phyloP scores from a whole-genome alignment of 2,797 vertebrate species.

The Sitta carolinensis region DNA sequence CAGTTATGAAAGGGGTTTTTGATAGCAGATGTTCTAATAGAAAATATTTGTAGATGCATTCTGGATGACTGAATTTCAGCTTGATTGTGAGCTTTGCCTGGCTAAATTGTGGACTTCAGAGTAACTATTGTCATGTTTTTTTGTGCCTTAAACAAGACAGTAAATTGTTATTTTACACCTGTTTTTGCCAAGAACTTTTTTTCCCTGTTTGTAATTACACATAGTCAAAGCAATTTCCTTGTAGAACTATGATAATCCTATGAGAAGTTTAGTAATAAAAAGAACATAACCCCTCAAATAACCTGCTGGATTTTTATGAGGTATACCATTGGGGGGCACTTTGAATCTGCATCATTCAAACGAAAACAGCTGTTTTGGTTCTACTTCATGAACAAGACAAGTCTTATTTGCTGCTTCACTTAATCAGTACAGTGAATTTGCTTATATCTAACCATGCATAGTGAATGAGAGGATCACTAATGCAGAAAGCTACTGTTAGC shows the following conservation, averaged over 20 bases:
- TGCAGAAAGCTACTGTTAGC: background rate
- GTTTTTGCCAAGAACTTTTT: background rate
- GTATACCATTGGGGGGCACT: background rate
- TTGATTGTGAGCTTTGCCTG: background rate
- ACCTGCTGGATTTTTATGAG: background rate
- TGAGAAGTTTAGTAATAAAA: constrained; percentile 17
- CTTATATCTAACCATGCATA: background rate
- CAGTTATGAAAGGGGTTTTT: background rate
- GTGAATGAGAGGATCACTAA: background rate
- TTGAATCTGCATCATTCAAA: constrained; percentile 41
- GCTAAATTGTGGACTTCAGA: background rate
- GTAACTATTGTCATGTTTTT: background rate
- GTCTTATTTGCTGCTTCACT: constrained; percentile 27
- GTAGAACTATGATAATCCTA: background rate
- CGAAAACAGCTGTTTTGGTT: constrained; percentile 52
- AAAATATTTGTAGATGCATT: background rate
- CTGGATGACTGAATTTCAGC: background rate
- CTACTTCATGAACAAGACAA: background rate
- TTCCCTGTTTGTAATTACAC: background rate
- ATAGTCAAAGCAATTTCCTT: constrained; percentile 9
- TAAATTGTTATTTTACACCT: background rate
- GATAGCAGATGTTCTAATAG: background rate
- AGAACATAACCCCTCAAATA: background rate
- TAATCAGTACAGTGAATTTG: background rate
- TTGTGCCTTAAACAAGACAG: background rate